Evolutionary conservation across 2,797 vertebrate genomes (phyloP).

Genomic region (Buceros bicornis): DNA sequence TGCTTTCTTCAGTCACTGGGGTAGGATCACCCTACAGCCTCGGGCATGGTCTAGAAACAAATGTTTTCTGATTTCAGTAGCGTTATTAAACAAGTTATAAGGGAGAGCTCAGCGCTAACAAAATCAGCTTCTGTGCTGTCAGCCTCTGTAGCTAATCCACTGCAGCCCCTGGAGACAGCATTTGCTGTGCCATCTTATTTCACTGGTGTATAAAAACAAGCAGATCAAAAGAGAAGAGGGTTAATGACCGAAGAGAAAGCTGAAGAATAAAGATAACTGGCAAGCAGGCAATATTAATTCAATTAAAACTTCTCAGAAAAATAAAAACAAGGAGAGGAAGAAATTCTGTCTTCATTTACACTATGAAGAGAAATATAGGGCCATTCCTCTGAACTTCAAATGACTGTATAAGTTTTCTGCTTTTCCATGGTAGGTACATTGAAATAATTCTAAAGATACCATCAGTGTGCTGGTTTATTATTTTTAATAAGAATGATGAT

Average conservation of each 20-base stretch:
- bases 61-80: neutral
- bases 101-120: neutral
- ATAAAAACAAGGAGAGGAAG: neutral
- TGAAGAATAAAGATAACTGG: neutral
- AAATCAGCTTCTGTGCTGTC: neutral
- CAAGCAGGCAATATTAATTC: neutral
- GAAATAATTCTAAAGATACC: neutral
- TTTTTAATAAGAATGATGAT: neutral
- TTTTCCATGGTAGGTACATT: neutral
- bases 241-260: neutral
- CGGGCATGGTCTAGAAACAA: neutral
- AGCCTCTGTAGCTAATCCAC: neutral
- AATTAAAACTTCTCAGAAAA: neutral
- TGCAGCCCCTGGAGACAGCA: neutral
- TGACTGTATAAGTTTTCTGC: neutral
- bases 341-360: neutral
- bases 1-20: neutral
- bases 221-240: neutral
- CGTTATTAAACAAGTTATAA: neutral
- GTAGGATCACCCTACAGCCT: neutral
- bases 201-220: neutral
- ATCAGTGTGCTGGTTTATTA: accelerated
- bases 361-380: neutral
- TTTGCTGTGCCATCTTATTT: neutral
- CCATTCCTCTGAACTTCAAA: neutral